Evolutionary conservation across 1,140 invertebrate genomes (phyloP).

Genomic region (Drosophila mayri): DNA sequence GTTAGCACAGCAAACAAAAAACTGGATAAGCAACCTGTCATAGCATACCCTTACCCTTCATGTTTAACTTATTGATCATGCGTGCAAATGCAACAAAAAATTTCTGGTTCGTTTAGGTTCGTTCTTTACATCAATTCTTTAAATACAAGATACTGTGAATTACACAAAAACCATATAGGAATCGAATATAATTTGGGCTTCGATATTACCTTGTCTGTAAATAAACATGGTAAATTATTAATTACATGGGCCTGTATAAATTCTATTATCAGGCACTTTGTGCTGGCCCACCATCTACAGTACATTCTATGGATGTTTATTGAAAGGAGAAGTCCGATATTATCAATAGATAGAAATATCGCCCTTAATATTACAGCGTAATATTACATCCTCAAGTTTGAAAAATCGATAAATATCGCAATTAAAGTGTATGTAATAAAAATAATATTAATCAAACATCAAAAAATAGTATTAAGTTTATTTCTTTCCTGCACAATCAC

Average conservation of each 20-base stretch:
- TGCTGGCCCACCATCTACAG: no score
- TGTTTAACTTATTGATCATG: neutral
- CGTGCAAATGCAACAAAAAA: neutral
- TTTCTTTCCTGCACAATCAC: no score
- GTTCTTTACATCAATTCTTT: neutral
- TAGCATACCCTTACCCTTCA: neutral
- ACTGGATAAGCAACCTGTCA: slow-evolving; percentile 74
- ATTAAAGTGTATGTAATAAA: no score
- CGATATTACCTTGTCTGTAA: neutral
- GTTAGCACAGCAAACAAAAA: slow-evolving; percentile 37
- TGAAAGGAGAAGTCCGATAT: no score
- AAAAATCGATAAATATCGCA: no score
- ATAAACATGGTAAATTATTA: neutral
- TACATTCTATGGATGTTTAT: no score
- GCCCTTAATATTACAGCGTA: no score
- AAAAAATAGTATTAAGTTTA: no score
- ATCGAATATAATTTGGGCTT: neutral
- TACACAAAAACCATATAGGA: neutral
- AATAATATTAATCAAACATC: no score
- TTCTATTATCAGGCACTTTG: neutral
- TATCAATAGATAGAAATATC: no score
- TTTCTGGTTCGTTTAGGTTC: neutral
- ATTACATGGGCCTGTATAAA: neutral
- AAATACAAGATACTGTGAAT: neutral
- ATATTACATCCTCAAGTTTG: no score